Percentiles rank a stretch among this genome's conserved stretches.
Evolutionary conservation across 2,888 invertebrate species (phyloP).

Genomic region (Argynnis bischoffii): DNA sequence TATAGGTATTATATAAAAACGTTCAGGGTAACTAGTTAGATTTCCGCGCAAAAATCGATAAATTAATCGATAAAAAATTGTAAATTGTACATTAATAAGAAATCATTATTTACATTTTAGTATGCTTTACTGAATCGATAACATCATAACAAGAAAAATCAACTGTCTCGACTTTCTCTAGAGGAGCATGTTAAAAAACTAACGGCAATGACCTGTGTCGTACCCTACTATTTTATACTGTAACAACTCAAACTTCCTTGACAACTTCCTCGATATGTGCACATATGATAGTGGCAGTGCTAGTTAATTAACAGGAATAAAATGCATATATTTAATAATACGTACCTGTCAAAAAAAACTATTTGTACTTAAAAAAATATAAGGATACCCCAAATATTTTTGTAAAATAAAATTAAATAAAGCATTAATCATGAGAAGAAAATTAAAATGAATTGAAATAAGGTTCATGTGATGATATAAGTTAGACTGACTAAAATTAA

Average conservation of each 20-base stretch:
- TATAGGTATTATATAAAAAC: neutral
- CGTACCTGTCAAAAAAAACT: neutral
- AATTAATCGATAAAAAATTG: no score
- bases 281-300: neutral
- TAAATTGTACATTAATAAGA: no score
- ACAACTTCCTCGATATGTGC: constrained; percentile 9
- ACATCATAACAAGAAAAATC: neutral
- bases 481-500: neutral
- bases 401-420: no score
- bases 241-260: constrained; percentile 13
- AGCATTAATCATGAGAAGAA: no score
- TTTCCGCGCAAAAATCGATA: no score
- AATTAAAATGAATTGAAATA: no score
- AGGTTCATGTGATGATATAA: no score
- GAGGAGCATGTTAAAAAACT: neutral
- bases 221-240: constrained; percentile 9
- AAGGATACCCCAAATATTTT: neutral
- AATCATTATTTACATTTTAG: no score
- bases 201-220: constrained; percentile 12
- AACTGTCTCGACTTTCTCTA: neutral
- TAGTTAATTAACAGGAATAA: neutral
- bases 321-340: neutral
- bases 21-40: neutral
- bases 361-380: no score
- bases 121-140: neutral